Percentiles rank a stretch among this genome's conserved stretches.
phyloP scores from a whole-genome alignment of 2,797 vertebrate species.

The Natrix natrix region DNA sequence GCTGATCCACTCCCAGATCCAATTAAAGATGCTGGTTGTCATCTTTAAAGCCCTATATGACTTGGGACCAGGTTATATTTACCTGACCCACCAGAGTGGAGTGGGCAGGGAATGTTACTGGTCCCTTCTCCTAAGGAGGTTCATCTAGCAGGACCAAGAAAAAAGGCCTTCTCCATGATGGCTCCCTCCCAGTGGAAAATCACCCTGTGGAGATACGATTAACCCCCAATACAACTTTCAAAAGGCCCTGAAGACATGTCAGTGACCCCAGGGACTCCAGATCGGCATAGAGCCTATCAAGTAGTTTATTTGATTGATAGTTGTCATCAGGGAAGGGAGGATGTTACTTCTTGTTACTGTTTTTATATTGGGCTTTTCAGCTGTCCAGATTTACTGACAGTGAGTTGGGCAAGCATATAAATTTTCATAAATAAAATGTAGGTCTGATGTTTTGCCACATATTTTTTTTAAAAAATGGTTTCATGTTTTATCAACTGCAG shows the following conservation, averaged over 20 bases:
- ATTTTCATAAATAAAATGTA: not conserved
- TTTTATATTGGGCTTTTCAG: not conserved
- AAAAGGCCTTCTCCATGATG: not conserved
- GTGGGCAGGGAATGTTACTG: not conserved
- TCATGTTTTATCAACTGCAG: not conserved
- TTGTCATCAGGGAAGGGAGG: not conserved
- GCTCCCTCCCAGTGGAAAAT: not conserved
- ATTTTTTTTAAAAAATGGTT: not conserved
- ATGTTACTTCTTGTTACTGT: not conserved
- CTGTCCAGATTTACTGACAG: not conserved
- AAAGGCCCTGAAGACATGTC: not conserved
- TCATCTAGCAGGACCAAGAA: not conserved
- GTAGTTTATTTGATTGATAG: not conserved
- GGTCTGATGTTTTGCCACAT: not conserved
- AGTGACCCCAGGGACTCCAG: not conserved
- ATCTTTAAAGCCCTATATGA: not conserved
- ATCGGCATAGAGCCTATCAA: not conserved
- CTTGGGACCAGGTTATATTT: not conserved
- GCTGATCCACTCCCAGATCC: not conserved
- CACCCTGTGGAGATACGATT: not conserved
- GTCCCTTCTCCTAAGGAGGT: not conserved
- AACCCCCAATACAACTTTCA: not conserved
- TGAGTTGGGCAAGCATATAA: not conserved
- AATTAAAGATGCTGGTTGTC: not conserved
- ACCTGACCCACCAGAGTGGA: not conserved